phyloP scores from a whole-genome alignment of 2,888 invertebrate species.

The Pseudoips prasinana region DNA sequence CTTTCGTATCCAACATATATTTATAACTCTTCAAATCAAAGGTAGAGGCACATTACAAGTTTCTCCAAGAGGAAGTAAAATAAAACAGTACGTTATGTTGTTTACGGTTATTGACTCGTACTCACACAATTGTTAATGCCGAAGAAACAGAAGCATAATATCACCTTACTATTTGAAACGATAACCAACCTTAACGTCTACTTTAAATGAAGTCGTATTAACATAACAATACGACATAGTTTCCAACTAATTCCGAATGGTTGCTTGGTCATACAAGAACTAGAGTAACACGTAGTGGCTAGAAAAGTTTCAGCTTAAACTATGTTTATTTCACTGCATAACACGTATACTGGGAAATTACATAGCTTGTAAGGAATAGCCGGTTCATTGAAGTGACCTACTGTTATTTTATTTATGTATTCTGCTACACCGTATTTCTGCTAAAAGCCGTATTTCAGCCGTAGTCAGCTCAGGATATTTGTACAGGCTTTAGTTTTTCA shows the following conservation, averaged over 20 bases:
- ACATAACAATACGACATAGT: no score
- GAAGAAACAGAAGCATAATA: slow-evolving; percentile 22
- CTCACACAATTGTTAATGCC: slow-evolving; percentile 29
- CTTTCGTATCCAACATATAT: background rate
- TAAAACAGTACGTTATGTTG: slow-evolving; percentile 22
- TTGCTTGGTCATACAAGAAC: background rate
- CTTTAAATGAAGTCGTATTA: no score
- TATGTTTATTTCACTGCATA: slow-evolving; percentile 26
- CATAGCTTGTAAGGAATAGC: background rate
- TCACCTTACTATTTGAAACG: background rate
- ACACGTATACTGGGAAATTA: slow-evolving; percentile 19
- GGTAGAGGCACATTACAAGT: background rate
- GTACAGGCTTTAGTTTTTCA: no score
- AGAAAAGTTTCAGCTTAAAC: slow-evolving; percentile 26
- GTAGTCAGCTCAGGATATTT: no score
- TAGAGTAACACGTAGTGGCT: slow-evolving; percentile 1
- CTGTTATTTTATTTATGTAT: no score
- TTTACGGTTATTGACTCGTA: slow-evolving; percentile 37
- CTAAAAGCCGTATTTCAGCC: no score
- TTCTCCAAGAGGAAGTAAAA: slow-evolving; percentile 6
- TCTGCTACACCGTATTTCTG: no score
- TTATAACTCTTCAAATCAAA: background rate
- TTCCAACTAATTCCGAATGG: no score
- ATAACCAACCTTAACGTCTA: background rate
- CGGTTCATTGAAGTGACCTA: no score